Base-by-base conservation (phyloP, 2,797 vertebrate genomes). In the Tangara arthus region DNA sequence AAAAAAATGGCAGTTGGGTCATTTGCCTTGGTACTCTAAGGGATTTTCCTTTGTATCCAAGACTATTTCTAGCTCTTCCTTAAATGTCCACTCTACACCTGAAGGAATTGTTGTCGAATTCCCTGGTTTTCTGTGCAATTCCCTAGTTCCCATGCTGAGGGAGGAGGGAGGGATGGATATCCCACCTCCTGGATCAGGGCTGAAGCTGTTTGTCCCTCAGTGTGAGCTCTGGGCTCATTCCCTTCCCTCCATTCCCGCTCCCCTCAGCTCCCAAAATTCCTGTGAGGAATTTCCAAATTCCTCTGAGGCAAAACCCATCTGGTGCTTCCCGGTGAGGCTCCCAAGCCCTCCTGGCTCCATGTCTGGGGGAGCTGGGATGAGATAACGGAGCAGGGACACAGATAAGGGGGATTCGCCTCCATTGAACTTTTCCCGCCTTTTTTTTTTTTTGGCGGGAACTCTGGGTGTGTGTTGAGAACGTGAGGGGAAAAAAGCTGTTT, bases 381-480 rank as follows among this genome's bases (percentile, higher is more conserved):
- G 50, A 32, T 21, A 8, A 37, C 0, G 1, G 60, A 46, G 22
- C 39, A 21, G 49, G 60, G n/a, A 65, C 6, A 2, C 16, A 6
- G 60, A 65, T 44, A 6, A 44, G n/a, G 39, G 37, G 11, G 61
- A 55, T 16, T 46, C 1, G 0, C n/a, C 21, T 55, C n/a, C 41
- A 5, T 17, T 26, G 21, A 8, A 0, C 2, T 65, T 55, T 55
- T 65, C 61, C 61, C 4, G 1, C 27, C 6, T 50, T 76, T 52
- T 76, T 50, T 76, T 52, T 76, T 64, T 52, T 55, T 64, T 30
- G 49, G 60, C 4, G 6, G 75, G 27, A 65, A 32, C 3, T 46
- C 8, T 0, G 2, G 2, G 4, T 2, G 0, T 3, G 12, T 12
- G 47, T 34, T 26, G 32, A 9, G 49, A 53, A 4, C 3, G 0